Evolutionary conservation across 1,140 invertebrate genomes (phyloP).

Genomic region (Atopsyche davidsoni): DNA sequence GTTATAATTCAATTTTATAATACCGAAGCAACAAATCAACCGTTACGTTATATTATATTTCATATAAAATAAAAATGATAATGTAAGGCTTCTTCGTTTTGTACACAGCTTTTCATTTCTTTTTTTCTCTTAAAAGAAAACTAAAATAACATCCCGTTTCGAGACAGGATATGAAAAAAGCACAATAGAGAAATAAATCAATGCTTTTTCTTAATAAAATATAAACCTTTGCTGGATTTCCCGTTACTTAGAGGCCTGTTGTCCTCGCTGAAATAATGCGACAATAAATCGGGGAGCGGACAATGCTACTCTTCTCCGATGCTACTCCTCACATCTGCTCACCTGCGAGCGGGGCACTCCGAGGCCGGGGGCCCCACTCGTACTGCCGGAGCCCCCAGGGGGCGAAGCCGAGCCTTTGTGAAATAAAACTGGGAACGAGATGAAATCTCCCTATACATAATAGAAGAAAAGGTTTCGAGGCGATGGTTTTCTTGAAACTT

Average conservation of each 20-base stretch:
- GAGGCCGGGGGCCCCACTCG: background rate
- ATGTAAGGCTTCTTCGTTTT: no score
- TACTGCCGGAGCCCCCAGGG: background rate
- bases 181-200: no score
- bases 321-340: background rate
- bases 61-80: no score
- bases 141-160: no score
- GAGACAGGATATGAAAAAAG: no score
- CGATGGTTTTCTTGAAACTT: conserved; percentile 5
- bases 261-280: background rate
- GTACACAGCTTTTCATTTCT: no score
- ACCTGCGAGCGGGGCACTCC: background rate
- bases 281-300: conserved; percentile 4
- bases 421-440: conserved; percentile 5
- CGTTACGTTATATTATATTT: no score
- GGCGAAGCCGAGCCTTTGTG: conserved; percentile 1
- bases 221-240: background rate
- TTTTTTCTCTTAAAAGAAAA: no score
- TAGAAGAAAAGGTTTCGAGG: conserved; percentile 13
- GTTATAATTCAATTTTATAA: no score
- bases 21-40: no score
- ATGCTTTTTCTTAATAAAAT: background rate
- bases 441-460: conserved; percentile 16
- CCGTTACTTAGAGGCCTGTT: background rate
- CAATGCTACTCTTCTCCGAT: background rate